Evolutionary conservation across 2,888 invertebrate genomes (phyloP).

Genomic region (Mimumesa dahlbomi): DNA sequence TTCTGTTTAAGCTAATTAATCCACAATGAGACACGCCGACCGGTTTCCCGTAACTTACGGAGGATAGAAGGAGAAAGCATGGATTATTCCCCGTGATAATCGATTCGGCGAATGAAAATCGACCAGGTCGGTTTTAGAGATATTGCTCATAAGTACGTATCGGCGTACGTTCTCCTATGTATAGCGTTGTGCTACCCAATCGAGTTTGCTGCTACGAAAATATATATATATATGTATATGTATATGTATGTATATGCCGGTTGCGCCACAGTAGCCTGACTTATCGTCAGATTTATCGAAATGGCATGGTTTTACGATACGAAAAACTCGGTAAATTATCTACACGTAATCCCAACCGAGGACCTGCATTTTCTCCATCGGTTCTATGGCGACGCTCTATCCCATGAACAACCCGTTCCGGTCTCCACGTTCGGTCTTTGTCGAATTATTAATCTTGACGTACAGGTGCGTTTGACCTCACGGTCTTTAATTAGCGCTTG

Average conservation of each 20-base stretch:
- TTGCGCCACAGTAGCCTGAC: slow-evolving; percentile 40
- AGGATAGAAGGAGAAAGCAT: slow-evolving; percentile 12
- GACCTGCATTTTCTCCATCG: neutral
- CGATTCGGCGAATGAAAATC: slow-evolving; percentile 18
- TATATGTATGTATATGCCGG: neutral
- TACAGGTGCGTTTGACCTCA: slow-evolving; percentile 41
- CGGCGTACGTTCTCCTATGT: slow-evolving; percentile 1
- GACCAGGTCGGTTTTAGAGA: neutral
- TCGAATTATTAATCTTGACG: slow-evolving; percentile 54
- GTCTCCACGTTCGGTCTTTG: slow-evolving; percentile 2
- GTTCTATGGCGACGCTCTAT: slow-evolving; percentile 1
- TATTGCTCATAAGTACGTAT: slow-evolving; percentile 27
- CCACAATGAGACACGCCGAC: neutral
- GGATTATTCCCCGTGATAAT: slow-evolving; percentile 36
- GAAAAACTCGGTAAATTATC: slow-evolving; percentile 45
- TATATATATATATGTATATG: neutral
- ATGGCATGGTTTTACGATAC: slow-evolving; percentile 11
- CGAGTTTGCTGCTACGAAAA: slow-evolving; percentile 5
- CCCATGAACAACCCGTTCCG: neutral
- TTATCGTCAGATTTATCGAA: slow-evolving; percentile 53
- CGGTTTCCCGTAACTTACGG: slow-evolving; percentile 15
- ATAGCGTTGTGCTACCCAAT: slow-evolving; percentile 16
- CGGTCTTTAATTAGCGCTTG: slow-evolving; percentile 46
- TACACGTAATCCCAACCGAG: slow-evolving; percentile 16
- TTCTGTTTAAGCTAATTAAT: slow-evolving; percentile 51